These are phyloP conservation scores for Drosophila nigrodunni DNA, from an alignment of 1,140 invertebrate species.

Conservation along the genomic window DNA sequence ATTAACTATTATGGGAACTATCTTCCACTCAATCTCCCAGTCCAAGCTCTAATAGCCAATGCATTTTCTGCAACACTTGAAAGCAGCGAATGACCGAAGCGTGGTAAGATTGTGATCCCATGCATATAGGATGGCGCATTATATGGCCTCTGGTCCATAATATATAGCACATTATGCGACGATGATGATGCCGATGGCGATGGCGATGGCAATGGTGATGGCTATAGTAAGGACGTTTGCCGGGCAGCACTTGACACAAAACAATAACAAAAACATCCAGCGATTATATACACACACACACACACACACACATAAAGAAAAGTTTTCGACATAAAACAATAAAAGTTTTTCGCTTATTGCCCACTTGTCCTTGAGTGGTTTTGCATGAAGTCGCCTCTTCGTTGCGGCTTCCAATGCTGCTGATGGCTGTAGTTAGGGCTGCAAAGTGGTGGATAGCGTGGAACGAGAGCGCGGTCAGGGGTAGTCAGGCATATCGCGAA, in stretches of 20 bases:
- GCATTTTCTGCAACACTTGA: constrained; percentile 63
- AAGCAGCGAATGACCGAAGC: constrained; percentile 55
- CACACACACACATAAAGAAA: constrained; percentile 39
- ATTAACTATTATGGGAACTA: constrained; percentile 36
- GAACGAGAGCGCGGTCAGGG: too few relatives aligned
- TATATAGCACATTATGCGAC: constrained; percentile 66
- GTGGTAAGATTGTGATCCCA: constrained; percentile 41
- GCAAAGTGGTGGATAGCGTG: neutral
- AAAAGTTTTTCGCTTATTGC: constrained; percentile 82
- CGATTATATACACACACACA: constrained; percentile 17
- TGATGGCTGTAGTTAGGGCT: neutral
- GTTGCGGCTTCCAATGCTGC: constrained; percentile 11
- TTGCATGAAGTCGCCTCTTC: constrained; percentile 65
- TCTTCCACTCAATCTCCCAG: neutral
- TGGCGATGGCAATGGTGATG: neutral
- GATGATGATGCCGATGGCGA: constrained; percentile 16
- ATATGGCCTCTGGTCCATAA: constrained; percentile 65
- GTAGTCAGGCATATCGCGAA: constrained; percentile 13
- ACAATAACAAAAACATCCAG: constrained; percentile 27
- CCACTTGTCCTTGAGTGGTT: constrained; percentile 81
- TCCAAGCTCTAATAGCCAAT: constrained; percentile 21
- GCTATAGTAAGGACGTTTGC: constrained; percentile 1
- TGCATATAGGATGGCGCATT: constrained; percentile 73
- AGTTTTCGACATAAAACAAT: constrained; percentile 77
- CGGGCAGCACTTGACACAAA: constrained; percentile 50